phyloP scores from a whole-genome alignment of 2,113 vertebrate genomes.

The Chunga burmeisteri region DNA sequence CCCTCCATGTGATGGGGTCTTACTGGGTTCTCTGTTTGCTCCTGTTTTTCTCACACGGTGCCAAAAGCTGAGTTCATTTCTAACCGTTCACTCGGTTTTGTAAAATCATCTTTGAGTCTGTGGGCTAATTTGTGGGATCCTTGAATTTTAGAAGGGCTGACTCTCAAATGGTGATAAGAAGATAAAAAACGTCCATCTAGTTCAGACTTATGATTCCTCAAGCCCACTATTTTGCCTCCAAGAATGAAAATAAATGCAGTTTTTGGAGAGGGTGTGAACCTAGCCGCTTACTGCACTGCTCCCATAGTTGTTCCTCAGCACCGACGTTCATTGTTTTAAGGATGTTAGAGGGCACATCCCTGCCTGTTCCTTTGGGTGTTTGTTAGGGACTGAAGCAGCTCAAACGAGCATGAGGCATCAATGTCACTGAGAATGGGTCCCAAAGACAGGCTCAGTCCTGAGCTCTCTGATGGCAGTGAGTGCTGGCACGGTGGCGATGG shows the following conservation, averaged over 20 bases:
- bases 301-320: background rate
- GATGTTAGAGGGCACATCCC: background rate
- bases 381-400: background rate
- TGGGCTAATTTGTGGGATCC: background rate
- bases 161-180: background rate
- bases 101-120: background rate
- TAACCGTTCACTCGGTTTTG: background rate
- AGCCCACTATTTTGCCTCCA: background rate
- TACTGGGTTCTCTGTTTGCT: background rate
- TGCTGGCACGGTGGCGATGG: background rate
- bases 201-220: background rate
- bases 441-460: background rate
- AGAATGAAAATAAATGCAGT: background rate
- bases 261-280: background rate
- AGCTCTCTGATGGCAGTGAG: background rate
- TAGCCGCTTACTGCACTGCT: background rate
- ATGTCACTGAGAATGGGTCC: background rate
- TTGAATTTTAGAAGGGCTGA: background rate
- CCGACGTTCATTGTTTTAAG: background rate
- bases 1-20: background rate
- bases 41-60: background rate
- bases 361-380: background rate
- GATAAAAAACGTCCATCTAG: background rate
- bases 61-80: background rate
- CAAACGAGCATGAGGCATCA: background rate